These are phyloP conservation scores for Penaeus indicus DNA, from an alignment of 1,140 invertebrate genomes.

Conservation along the genomic window DNA sequence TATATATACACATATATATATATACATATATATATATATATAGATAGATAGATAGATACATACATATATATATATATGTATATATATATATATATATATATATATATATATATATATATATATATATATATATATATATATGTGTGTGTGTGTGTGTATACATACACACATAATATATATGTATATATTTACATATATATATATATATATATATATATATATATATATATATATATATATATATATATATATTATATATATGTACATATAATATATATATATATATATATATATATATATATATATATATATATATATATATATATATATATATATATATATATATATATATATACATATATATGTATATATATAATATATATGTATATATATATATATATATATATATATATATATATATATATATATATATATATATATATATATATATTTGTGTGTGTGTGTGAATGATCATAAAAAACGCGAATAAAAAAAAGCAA, in stretches of 20 bases:
- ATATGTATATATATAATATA: no score
- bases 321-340: no score
- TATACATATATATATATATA: not conserved
- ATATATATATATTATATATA: not conserved
- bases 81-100: not conserved
- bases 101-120: not conserved
- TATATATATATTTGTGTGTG: no score
- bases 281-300: no score
- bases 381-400: no score
- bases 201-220: slow-evolving; percentile 32
- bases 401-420: no score
- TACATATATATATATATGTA: slow-evolving; percentile 25
- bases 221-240: not conserved
- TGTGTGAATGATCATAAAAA: no score
- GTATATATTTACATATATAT: not conserved
- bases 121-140: not conserved
- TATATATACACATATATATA: not conserved
- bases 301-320: no score
- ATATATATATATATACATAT: no score
- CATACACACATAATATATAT: not conserved
- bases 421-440: no score
- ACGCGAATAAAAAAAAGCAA: no score
- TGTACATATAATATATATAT: not conserved
- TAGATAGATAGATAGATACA: not conserved
- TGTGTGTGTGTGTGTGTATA: not conserved